Base-by-base conservation (phyloP, 2,113 vertebrate genomes). In the Anolis carolinensis region DNA sequence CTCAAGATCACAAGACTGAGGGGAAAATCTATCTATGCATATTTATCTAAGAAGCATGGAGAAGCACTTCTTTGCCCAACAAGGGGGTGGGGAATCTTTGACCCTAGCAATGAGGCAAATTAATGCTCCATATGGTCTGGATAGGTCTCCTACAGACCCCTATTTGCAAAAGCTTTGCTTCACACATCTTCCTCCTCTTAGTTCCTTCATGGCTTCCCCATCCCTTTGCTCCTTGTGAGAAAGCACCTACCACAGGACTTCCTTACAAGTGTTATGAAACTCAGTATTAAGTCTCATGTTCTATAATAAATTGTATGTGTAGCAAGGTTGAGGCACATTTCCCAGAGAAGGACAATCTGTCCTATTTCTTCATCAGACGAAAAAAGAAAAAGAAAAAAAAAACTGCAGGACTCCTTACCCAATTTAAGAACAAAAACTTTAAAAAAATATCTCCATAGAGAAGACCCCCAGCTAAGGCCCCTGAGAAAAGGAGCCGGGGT, bases 341-440 rank as follows among this genome's bases (percentile, higher is more conserved):
- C 87, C 87, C 91, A 89, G 88, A 94, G 90, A 93, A 90, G 86
- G 89, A 90, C 84, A 89, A 92, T 91, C 88, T 88, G 86, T 85
- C 89, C 55, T 84, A 77, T 34, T 89, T 93, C 87, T 85, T 75
- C 93, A 91, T 88, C 91, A 91, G 92, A 92, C 88, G 78, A 90
- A 84, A 84, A 91, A 94, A 87, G 32, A 63, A 20, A 8, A 21
- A 2, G 7, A 34, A 59, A 32, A 32, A 27, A 9, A 8, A 90
- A 95, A 93, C 94, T 94, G 93, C 93, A 86, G 87, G 92, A 93
- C 96, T 96, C 95, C 89, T 96, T 86, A 92, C 93, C 92, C 90
- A 93, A 90, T 87, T 74, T 94, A 81, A 94, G 93, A 94, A 95
- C 32, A 1, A 92, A 94, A 95, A 88, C 21, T 79, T 81, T 77